Base-by-base conservation (phyloP, 2,797 vertebrate species). In the Eidolon dupreanum region DNA sequence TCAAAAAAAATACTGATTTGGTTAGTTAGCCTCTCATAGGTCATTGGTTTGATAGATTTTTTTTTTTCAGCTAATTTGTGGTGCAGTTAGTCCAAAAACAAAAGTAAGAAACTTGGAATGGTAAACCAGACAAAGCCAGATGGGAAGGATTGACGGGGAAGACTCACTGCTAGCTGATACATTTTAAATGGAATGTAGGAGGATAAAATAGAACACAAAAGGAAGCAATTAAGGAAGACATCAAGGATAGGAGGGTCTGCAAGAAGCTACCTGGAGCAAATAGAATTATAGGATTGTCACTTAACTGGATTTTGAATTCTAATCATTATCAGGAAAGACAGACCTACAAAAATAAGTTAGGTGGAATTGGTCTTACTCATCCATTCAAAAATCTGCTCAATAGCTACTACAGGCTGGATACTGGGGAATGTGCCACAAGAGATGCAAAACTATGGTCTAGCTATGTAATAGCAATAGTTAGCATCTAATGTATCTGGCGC, bases 1-100 rank as follows among this genome's bases (percentile, higher is more conserved):
- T 55, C 26, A 75, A 77, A 51, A 96, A 92, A 93, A 83, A 24
- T 46, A 87, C n/a, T 88, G 38, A 74, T 57, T 49, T 68, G 17
- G 26, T 66, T 79, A 71, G n/a, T 88, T 57, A 81, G 13, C 2
- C 11, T 68, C 26, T 17, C 6, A 10, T 28, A 59, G 87, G 10
- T 36, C 22, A 93, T 46, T 26, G 46, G 1, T 84, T 61, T 46
- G 43, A 79, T 24, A 71, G 38, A 88, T 57, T 59, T 90, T 53
- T 94, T 92, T 53, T 43, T 88, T 65, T 51, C 59, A 53, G 41
- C 1, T 24, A 53, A 65, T 51, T 28, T 77, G 36, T 81, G 20
- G 43, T 68, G 77, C 33, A 65, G 1, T 63, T 65, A 43, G 46
- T 89, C 41, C 38, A 75, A 51, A 53, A 73, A 71, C 70, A 87